These are phyloP conservation scores for Goniozus legneri DNA, from an alignment of 1,140 invertebrate genomes.

Conservation along the genomic window DNA sequence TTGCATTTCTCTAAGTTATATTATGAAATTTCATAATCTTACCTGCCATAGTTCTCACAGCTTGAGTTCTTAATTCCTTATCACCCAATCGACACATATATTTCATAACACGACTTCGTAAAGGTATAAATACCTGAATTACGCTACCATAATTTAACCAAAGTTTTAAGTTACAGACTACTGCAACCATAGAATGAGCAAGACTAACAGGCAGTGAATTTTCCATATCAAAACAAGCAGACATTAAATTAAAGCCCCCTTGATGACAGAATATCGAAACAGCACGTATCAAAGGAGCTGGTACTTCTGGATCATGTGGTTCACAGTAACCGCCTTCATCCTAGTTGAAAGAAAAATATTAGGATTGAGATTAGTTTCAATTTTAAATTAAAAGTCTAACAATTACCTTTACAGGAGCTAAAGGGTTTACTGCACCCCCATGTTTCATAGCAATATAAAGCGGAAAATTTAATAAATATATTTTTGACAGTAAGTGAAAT, in stretches of 20 bases:
- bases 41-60: slow-evolving; percentile 88
- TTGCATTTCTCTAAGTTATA: no score
- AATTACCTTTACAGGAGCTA: slow-evolving; percentile 46
- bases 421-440: slow-evolving; percentile 46
- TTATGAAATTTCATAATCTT: slow-evolving; percentile 19
- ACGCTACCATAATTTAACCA: slow-evolving; percentile 91
- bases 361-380: background rate
- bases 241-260: slow-evolving; percentile 82
- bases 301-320: slow-evolving; percentile 88
- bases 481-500: slow-evolving; percentile 74
- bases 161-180: slow-evolving; percentile 89
- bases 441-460: slow-evolving; percentile 91
- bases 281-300: slow-evolving; percentile 82
- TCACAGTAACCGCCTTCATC: slow-evolving; percentile 72
- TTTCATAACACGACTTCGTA: slow-evolving; percentile 79
- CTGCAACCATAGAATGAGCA: slow-evolving; percentile 85
- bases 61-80: slow-evolving; percentile 81
- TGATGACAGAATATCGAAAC: slow-evolving; percentile 88
- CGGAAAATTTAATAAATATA: slow-evolving; percentile 85
- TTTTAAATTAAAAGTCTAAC: background rate
- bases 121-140: slow-evolving; percentile 80
- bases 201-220: slow-evolving; percentile 77
- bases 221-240: slow-evolving; percentile 77
- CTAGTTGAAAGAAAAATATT: slow-evolving; percentile 20
- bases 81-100: slow-evolving; percentile 93